These are phyloP conservation scores for Polyodon spathula DNA, from an alignment of 2,113 vertebrate genomes.

Conservation along the genomic window DNA sequence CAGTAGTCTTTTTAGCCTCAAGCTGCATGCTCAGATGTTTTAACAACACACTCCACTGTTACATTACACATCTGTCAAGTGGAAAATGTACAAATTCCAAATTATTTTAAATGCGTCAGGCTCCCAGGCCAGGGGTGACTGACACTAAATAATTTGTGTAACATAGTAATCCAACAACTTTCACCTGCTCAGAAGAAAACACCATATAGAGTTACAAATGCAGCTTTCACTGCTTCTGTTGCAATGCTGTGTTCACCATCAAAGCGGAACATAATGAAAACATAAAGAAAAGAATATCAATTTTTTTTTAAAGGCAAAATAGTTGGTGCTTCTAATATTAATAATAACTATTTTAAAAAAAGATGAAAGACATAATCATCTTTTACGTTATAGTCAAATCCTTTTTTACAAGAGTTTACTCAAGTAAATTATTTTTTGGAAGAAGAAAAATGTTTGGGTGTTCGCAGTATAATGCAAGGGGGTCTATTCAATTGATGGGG, in stretches of 20 bases:
- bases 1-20: conserved; percentile 17
- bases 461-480: too few relatives aligned
- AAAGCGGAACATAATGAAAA: neutral
- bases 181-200: conserved; percentile 5
- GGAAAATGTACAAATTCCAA: conserved; percentile 29
- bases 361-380: too few relatives aligned
- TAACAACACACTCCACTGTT: conserved; percentile 23
- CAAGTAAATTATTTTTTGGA: too few relatives aligned
- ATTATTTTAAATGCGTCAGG: conserved; percentile 33
- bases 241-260: neutral
- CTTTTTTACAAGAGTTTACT: too few relatives aligned
- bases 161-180: conserved; percentile 16
- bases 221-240: conserved; percentile 12
- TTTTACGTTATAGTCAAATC: too few relatives aligned
- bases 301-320: neutral
- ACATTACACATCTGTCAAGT: conserved; percentile 44
- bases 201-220: conserved; percentile 10
- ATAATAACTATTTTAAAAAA: too few relatives aligned
- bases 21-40: conserved; percentile 33
- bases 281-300: neutral
- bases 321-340: too few relatives aligned
- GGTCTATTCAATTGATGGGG: too few relatives aligned
- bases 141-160: conserved; percentile 13
- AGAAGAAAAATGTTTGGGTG: too few relatives aligned
- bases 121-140: conserved; percentile 17